These are phyloP conservation scores for Protosalanx chinensis DNA, from an alignment of 2,797 vertebrate species.

Conservation along the genomic window DNA sequence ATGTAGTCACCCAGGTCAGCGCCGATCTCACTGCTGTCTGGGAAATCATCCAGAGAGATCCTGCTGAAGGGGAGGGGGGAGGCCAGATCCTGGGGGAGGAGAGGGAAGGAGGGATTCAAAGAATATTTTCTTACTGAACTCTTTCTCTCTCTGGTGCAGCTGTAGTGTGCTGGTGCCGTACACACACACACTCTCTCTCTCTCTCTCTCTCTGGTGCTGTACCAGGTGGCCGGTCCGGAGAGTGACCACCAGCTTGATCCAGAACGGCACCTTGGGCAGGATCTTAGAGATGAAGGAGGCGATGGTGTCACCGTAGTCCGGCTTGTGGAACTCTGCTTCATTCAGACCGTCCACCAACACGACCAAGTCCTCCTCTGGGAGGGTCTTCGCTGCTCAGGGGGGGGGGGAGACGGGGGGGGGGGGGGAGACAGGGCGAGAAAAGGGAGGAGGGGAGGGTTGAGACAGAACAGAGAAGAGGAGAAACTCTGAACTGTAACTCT, in stretches of 20 bases:
- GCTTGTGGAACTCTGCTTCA: constrained; percentile 98
- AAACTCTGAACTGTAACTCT: no score
- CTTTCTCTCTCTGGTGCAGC: no score
- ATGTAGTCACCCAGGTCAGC: constrained; percentile 90
- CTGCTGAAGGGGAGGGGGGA: constrained; percentile 81
- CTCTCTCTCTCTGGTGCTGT: constrained; percentile 33
- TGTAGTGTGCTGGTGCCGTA: background rate
- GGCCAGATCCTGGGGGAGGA: constrained; percentile 80
- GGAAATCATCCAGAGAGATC: constrained; percentile 90
- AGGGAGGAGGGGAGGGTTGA: background rate
- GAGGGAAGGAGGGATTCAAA: background rate
- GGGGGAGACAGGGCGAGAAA: background rate
- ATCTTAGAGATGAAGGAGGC: constrained; percentile 91
- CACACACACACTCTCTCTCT: no score
- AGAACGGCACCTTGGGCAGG: constrained; percentile 86
- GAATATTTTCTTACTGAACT: no score
- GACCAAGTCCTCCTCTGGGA: constrained; percentile 92
- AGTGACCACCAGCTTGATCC: constrained; percentile 95
- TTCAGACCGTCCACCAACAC: constrained; percentile 96
- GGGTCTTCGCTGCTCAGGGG: constrained; percentile 79
- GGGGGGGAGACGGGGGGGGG: background rate
- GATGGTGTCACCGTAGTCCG: constrained; percentile 96
- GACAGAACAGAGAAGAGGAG: background rate
- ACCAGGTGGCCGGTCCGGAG: constrained; percentile 93
- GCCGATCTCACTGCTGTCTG: constrained; percentile 88